Percentiles rank a stretch among this genome's conserved stretches.
Evolutionary conservation across 2,888 invertebrate genomes (phyloP).

Genomic region (Capitulum mitella): DNA sequence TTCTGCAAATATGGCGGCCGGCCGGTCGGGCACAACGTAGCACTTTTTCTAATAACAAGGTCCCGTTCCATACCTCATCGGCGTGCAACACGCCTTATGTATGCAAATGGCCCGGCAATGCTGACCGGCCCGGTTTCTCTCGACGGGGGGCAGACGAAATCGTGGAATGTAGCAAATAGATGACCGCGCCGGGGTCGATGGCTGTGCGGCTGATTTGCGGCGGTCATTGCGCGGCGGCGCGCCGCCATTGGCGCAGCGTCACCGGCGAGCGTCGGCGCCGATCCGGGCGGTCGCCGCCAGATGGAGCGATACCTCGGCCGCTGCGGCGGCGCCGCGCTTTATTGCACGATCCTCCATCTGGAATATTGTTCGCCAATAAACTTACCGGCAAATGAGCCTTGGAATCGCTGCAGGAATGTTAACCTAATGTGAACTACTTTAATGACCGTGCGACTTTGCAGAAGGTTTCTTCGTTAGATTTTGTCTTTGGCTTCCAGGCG

Average conservation of each 20-base stretch:
- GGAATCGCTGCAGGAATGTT: neutral
- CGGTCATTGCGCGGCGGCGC: conserved; percentile 11
- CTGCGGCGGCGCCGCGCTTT: neutral
- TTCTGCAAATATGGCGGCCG: conserved; percentile 19
- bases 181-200: neutral
- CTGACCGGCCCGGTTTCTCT: neutral
- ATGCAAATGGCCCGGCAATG: neutral
- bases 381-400: neutral
- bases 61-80: conserved; percentile 8
- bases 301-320: neutral
- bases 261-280: neutral
- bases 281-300: neutral
- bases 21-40: neutral
- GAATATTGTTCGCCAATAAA: conserved; percentile 2
- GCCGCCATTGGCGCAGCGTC: conserved; percentile 1
- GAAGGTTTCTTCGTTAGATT: neutral
- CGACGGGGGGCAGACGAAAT: conserved; percentile 15
- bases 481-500: neutral
- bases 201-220: neutral
- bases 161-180: conserved; percentile 12
- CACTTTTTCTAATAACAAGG: conserved; percentile 17
- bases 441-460: neutral
- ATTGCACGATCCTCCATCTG: neutral
- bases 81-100: neutral
- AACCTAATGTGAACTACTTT: neutral